Evolutionary conservation across 2,797 vertebrate genomes (phyloP), one percentile per base, ranked within the genome.

Genomic region (Poeciliopsis turneri): DNA sequence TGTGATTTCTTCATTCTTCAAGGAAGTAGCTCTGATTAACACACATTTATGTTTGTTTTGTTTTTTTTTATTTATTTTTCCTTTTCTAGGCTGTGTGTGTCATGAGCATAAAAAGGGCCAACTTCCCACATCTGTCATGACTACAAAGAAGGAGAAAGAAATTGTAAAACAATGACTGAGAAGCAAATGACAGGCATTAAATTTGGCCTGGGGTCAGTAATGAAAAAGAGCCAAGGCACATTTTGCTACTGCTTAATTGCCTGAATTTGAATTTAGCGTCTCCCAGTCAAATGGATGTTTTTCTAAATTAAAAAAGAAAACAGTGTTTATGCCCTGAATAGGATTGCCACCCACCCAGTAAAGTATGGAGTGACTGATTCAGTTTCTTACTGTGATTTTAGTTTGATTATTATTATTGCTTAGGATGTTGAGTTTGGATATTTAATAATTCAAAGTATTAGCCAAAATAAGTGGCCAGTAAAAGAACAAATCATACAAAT

Each of bases 151-250:
- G 70, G 78, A 88, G 82, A 90, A 39, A 66, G 76, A 82, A 81
- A 84, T 39, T 72, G 53, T 71, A 49, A 83, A 90, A 85, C 15
- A 55, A 77, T 5, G 72, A 76, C 83, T 83, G 82, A 87, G 75
- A 82, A 74, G 71, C 69, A 86, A 86, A 81, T 87, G 84, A 90
- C 88, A 91, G 78, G 81, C 88, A 72, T 87, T 86, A 77, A 84
- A 90, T 88, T 68, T 82, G 76, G 80, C 88, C 72, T 76, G 59
- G 74, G 82, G 74, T 72, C 61, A 74, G 73, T 16, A 57, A 45
- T 72, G 69, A 87, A 81, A 84, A 87, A 53, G 55, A 91, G 45
- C 76, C 74, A 79, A 41, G 30, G 23, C 76, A 59, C 9, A 20
- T 77, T 89, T 85, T 28, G 75, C 82, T 85, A 64, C 43, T 75